A percentile compares a stretch with the other conserved stretches of the same genome.
Conservation (phyloP, 2,113 vertebrate genomes). For the Anas platyrhynchos region DNA sequence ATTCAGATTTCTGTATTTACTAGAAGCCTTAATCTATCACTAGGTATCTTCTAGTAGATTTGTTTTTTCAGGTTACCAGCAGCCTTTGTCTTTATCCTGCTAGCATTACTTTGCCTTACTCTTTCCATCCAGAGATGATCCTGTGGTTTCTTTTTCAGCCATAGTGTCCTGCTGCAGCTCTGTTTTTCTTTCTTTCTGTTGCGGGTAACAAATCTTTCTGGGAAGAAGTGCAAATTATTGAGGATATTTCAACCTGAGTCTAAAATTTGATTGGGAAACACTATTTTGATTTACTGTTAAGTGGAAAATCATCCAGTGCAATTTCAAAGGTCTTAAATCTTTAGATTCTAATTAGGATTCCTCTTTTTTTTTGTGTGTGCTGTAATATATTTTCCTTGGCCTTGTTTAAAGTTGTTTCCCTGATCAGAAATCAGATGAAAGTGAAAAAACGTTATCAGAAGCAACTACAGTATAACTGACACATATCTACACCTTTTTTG, state of each 20-base stretch:
- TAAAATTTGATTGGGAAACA: constrained; percentile 55
- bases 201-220: neutral
- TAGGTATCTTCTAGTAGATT: neutral
- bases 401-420: constrained; percentile 25
- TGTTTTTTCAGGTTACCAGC: neutral
- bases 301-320: constrained; percentile 47
- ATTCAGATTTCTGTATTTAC: neutral
- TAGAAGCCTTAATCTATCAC: neutral
- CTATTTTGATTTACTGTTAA: constrained; percentile 51
- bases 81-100: neutral
- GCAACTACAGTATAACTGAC: neutral
- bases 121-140: neutral
- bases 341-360: constrained; percentile 59
- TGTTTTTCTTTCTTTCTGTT: neutral
- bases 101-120: neutral
- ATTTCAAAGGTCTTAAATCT: constrained; percentile 66
- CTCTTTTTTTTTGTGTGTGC: neutral
- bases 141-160: constrained; percentile 7
- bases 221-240: constrained; percentile 19
- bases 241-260: constrained; percentile 25
- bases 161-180: neutral
- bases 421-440: neutral
- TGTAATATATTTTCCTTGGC: neutral
- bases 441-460: neutral
- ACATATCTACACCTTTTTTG: neutral